phyloP scores from a whole-genome alignment of 2,888 invertebrate species.

The Rotaria socialis region DNA sequence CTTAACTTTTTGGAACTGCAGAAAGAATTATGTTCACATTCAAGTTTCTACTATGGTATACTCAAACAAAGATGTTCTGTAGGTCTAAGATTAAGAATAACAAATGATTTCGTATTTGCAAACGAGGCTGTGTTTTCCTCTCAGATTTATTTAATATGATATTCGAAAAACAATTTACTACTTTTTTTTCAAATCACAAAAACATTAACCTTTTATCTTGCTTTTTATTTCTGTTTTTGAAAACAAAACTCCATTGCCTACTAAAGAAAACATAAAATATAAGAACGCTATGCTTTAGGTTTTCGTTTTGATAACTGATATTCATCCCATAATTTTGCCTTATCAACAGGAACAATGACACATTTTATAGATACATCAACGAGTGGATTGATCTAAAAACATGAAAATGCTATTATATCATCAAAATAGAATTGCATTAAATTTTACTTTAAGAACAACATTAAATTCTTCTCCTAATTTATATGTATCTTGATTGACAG shows the following conservation, averaged over 20 bases:
- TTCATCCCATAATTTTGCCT: slow-evolving; percentile 44
- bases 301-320: slow-evolving; percentile 7
- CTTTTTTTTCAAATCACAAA: no score
- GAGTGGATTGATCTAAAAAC: slow-evolving; percentile 34
- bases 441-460: slow-evolving; percentile 37
- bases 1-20: no score
- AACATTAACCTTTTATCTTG: no score
- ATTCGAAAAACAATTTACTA: no score
- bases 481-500: slow-evolving; percentile 36
- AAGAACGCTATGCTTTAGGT: neutral
- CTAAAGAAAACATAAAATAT: neutral
- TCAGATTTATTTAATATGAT: no score
- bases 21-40: no score
- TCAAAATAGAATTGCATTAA: neutral
- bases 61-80: no score
- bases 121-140: no score
- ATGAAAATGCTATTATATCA: neutral
- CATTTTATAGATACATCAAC: slow-evolving; percentile 38
- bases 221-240: neutral
- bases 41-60: no score
- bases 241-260: neutral
- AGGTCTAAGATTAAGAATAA: no score
- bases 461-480: slow-evolving; percentile 42
- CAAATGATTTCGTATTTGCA: no score
- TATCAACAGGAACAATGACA: slow-evolving; percentile 36